Evolutionary conservation across 2,113 vertebrate genomes (phyloP).

Genomic region (Ranitomeya variabilis): DNA sequence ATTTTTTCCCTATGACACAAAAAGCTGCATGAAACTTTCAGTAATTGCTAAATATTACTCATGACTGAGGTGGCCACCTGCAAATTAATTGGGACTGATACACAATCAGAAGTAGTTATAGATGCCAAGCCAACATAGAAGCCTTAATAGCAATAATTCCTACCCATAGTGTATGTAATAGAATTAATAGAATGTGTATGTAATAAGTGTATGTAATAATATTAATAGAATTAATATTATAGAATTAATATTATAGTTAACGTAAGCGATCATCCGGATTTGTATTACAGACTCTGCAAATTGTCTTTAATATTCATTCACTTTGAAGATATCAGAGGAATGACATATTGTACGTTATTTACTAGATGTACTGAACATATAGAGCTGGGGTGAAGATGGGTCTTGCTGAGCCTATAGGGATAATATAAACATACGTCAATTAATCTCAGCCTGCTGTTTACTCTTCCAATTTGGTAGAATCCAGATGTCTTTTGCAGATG

Average conservation of each 20-base stretch:
- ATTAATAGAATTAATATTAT: too few relatives aligned
- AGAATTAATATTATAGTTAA: neutral
- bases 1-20: too few relatives aligned
- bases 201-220: too few relatives aligned
- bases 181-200: too few relatives aligned
- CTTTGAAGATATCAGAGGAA: neutral
- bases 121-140: too few relatives aligned
- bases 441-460: conserved; percentile 30
- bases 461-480: conserved; percentile 19
- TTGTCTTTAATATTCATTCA: neutral
- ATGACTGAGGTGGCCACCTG: too few relatives aligned
- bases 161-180: too few relatives aligned
- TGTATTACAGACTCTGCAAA: neutral
- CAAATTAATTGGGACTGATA: too few relatives aligned
- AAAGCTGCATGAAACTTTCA: too few relatives aligned
- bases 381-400: neutral
- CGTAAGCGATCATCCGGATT: neutral
- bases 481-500: conserved; percentile 32
- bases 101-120: too few relatives aligned
- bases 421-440: conserved; percentile 18
- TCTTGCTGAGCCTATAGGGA: neutral
- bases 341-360: neutral
- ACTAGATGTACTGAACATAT: neutral
- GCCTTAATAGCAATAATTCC: too few relatives aligned
- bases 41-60: too few relatives aligned